These are phyloP conservation scores for Alentia gelatinosa DNA, from an alignment of 2,888 invertebrate genomes.

Conservation along the genomic window DNA sequence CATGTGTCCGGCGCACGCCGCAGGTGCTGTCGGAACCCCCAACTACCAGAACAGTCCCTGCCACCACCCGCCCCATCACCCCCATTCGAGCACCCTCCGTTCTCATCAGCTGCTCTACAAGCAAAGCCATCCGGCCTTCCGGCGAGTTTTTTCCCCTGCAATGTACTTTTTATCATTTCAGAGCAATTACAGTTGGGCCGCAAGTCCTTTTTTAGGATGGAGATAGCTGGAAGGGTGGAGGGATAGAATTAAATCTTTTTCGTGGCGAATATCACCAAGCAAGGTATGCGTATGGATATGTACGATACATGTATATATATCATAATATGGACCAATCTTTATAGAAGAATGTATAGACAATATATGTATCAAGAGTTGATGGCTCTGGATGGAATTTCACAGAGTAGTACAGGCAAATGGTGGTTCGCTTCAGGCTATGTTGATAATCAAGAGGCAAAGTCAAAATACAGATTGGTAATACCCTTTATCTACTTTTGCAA, in stretches of 20 bases:
- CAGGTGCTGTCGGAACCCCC: background rate
- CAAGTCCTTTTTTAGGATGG: background rate
- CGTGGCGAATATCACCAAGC: background rate
- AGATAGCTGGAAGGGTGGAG: too few relatives aligned
- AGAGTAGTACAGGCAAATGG: too few relatives aligned
- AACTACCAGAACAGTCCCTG: background rate
- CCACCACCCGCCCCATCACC: background rate
- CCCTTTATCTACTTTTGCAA: too few relatives aligned
- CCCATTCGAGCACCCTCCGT: background rate
- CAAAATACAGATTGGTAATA: too few relatives aligned
- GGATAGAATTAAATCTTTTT: background rate
- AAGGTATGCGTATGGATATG: background rate
- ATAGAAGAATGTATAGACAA: background rate
- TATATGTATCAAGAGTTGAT: background rate
- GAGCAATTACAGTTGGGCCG: conserved; percentile 25
- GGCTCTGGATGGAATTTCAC: too few relatives aligned
- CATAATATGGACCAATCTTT: background rate
- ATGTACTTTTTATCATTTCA: conserved; percentile 11
- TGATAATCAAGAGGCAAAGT: too few relatives aligned
- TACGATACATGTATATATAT: background rate
- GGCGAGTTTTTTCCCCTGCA: background rate
- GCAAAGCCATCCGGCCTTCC: conserved; percentile 26
- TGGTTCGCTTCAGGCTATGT: too few relatives aligned
- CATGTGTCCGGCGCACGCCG: background rate
- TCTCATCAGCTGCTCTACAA: background rate